phyloP scores from a whole-genome alignment of 2,888 invertebrate genomes.

The Lasius fuliginosus region DNA sequence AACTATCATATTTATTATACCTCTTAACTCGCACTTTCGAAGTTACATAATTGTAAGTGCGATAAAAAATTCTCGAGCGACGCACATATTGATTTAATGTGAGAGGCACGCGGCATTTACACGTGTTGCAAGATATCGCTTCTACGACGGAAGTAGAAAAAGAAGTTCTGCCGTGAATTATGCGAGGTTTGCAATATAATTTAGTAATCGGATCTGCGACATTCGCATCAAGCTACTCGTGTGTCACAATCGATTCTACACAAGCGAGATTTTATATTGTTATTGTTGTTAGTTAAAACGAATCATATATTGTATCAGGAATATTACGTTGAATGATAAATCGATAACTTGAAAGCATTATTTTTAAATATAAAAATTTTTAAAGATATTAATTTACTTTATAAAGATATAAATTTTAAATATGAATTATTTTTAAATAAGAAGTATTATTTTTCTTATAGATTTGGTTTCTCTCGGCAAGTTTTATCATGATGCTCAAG shows the following conservation, averaged over 20 bases:
- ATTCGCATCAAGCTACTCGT: conserved; percentile 24
- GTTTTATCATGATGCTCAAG: not conserved
- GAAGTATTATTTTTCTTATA: not conserved
- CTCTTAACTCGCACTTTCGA: conserved; percentile 16
- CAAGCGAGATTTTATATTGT: not conserved
- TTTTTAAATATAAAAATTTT: not conserved
- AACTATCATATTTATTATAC: conserved; percentile 29
- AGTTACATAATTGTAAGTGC: conserved; percentile 8
- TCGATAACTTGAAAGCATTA: not conserved
- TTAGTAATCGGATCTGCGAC: conserved; percentile 42
- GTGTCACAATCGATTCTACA: conserved; percentile 21
- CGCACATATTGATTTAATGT: not conserved
- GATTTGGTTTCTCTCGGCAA: not conserved
- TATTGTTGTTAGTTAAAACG: not conserved
- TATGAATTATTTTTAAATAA: not conserved
- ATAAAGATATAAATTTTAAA: not conserved
- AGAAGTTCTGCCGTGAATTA: not conserved
- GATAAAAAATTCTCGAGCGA: conserved; percentile 9
- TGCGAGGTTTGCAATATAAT: conserved; percentile 41
- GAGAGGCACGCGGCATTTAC: not conserved
- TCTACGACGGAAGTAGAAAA: conserved; percentile 1
- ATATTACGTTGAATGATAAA: not conserved
- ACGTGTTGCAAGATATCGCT: conserved; percentile 16
- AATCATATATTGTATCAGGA: not conserved
- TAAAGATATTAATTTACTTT: not conserved